Conservation (phyloP, 2,888 invertebrate genomes). For the Chrysopilus asiliformis region DNA sequence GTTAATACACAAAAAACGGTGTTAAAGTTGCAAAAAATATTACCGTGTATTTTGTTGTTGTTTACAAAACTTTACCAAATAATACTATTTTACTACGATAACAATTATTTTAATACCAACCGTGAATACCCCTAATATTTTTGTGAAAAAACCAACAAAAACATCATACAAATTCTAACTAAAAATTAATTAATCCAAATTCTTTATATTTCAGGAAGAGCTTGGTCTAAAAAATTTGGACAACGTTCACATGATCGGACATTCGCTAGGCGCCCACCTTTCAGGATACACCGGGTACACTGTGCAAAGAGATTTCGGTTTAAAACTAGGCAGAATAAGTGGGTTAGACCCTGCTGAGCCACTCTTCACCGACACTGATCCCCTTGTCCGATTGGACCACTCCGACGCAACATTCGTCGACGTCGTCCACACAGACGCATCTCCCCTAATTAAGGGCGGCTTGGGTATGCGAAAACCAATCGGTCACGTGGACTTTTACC, state of each 20-base stretch:
- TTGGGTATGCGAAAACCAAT: slow-evolving; percentile 70
- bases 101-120: no score
- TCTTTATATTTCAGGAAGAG: slow-evolving; percentile 37
- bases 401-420: slow-evolving; percentile 83
- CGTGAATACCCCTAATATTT: no score
- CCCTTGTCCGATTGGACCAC: slow-evolving; percentile 69
- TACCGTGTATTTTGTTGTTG: no score
- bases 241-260: slow-evolving; percentile 72
- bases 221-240: slow-evolving; percentile 43
- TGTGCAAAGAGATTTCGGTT: slow-evolving; percentile 51
- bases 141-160: no score
- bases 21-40: no score
- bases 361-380: slow-evolving; percentile 68
- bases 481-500: slow-evolving; percentile 85
- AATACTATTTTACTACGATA: no score
- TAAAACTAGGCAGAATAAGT: slow-evolving; percentile 65
- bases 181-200: no score
- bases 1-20: no score
- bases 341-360: slow-evolving; percentile 90
- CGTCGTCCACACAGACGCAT: slow-evolving; percentile 77
- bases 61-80: no score
- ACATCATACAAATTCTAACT: no score
- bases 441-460: slow-evolving; percentile 60
- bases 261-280: slow-evolving; percentile 75
- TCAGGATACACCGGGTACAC: slow-evolving; percentile 72